Conservation (phyloP, 2,797 vertebrate species). For the Channallabes apus region DNA sequence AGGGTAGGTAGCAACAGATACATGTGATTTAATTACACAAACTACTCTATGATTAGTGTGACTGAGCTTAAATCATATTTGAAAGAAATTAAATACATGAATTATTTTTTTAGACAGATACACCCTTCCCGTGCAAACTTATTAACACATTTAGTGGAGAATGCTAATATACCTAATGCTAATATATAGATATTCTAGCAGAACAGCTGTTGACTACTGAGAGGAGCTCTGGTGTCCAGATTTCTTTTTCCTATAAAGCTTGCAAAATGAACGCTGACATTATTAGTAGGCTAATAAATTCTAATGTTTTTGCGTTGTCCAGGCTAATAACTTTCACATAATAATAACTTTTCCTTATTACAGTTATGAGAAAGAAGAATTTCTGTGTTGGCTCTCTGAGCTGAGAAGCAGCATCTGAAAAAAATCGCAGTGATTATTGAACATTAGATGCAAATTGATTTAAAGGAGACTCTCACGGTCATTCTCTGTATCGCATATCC, state of each 20-base stretch:
- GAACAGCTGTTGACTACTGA: too few relatives aligned
- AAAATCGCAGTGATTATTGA: neutral
- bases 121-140: neutral
- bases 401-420: neutral
- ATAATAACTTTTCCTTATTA: neutral
- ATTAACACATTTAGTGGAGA: neutral
- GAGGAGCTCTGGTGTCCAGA: too few relatives aligned
- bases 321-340: too few relatives aligned
- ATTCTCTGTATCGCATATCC: too few relatives aligned
- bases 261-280: too few relatives aligned
- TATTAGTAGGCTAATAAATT: too few relatives aligned
- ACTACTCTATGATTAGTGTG: neutral
- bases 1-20: conserved; percentile 77
- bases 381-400: neutral
- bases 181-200: too few relatives aligned
- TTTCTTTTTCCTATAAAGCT: too few relatives aligned
- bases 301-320: too few relatives aligned
- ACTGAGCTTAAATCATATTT: neutral
- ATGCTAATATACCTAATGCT: neutral
- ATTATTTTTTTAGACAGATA: neutral
- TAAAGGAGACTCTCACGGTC: neutral
- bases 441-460: neutral
- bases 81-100: neutral
- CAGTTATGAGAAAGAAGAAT: neutral
- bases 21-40: neutral